These are phyloP conservation scores for Catharus ustulatus DNA, from an alignment of 2,797 vertebrate species.

Conservation along the genomic window DNA sequence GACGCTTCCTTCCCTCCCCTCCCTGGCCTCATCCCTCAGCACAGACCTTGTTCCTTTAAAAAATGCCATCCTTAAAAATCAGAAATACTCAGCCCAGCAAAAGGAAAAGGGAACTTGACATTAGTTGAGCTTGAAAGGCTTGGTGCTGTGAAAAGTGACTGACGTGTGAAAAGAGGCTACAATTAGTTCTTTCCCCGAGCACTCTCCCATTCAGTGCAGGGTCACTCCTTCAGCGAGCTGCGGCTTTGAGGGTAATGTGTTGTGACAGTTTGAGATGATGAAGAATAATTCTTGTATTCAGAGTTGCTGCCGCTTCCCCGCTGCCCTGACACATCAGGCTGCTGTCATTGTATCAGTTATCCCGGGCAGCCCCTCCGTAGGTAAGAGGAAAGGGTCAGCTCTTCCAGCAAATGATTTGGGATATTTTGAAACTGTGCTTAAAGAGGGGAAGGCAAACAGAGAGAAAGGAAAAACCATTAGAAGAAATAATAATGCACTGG, in stretches of 20 bases:
- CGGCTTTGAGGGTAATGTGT: slow-evolving; percentile 85
- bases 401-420: slow-evolving; percentile 80
- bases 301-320: slow-evolving; percentile 70
- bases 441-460: slow-evolving; percentile 74
- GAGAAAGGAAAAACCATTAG: slow-evolving; percentile 76
- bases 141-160: slow-evolving; percentile 77
- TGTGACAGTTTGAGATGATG: slow-evolving; percentile 87
- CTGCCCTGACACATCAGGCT: slow-evolving; percentile 83
- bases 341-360: slow-evolving; percentile 88
- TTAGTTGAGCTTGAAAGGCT: slow-evolving; percentile 81
- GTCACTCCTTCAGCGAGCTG: slow-evolving; percentile 78
- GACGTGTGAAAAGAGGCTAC: slow-evolving; percentile 85
- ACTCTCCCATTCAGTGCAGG: slow-evolving; percentile 79
- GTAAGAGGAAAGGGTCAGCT: slow-evolving; percentile 73
- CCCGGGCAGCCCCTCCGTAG: slow-evolving; percentile 70
- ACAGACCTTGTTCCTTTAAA: slow-evolving; percentile 47
- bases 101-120: slow-evolving; percentile 75
- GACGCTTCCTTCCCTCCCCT: slow-evolving; percentile 15
- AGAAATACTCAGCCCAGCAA: slow-evolving; percentile 63
- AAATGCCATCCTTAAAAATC: slow-evolving; percentile 49
- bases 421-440: slow-evolving; percentile 81
- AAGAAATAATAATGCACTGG: slow-evolving; percentile 65
- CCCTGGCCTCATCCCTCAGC: slow-evolving; percentile 6
- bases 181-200: slow-evolving; percentile 83
- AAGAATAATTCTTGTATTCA: slow-evolving; percentile 89